These are phyloP conservation scores for Macroramphosus scolopax DNA, from an alignment of 2,797 vertebrate species.

Conservation along the genomic window DNA sequence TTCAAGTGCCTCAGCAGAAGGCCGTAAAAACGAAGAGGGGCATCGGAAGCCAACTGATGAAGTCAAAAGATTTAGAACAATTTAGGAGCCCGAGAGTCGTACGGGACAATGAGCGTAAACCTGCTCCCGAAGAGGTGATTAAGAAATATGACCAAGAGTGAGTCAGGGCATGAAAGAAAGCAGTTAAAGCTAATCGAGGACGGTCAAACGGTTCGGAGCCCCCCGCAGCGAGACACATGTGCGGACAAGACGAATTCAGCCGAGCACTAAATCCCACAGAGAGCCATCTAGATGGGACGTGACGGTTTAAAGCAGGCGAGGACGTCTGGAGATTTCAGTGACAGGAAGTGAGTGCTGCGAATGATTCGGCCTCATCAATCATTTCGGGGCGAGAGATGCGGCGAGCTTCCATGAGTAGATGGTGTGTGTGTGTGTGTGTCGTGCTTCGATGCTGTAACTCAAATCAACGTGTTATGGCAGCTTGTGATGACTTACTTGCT, in stretches of 20 bases:
- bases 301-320: constrained; percentile 70
- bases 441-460: constrained; percentile 54
- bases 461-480: constrained; percentile 64
- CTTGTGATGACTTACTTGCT: constrained; percentile 53
- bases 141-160: constrained; percentile 27
- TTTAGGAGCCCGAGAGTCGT: constrained; percentile 42
- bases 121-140: constrained; percentile 43
- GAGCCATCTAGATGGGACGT: constrained; percentile 63
- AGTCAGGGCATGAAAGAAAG: not conserved
- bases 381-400: constrained; percentile 57
- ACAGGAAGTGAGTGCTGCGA: constrained; percentile 84
- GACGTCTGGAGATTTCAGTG: constrained; percentile 79
- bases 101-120: constrained; percentile 36
- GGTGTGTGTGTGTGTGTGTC: constrained; percentile 22
- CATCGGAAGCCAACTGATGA: constrained; percentile 33
- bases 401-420: constrained; percentile 58
- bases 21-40: constrained; percentile 45
- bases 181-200: constrained; percentile 37
- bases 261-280: constrained; percentile 65
- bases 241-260: constrained; percentile 60
- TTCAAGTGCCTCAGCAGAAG: constrained; percentile 46
- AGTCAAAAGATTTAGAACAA: constrained; percentile 28
- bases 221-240: constrained; percentile 65
- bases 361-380: constrained; percentile 82
- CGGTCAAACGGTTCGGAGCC: constrained; percentile 40